A percentile compares a stretch with the other conserved stretches of the same genome.
These are phyloP conservation scores for Taurulus bubalis DNA, from an alignment of 2,113 vertebrate species.

Conservation along the genomic window DNA sequence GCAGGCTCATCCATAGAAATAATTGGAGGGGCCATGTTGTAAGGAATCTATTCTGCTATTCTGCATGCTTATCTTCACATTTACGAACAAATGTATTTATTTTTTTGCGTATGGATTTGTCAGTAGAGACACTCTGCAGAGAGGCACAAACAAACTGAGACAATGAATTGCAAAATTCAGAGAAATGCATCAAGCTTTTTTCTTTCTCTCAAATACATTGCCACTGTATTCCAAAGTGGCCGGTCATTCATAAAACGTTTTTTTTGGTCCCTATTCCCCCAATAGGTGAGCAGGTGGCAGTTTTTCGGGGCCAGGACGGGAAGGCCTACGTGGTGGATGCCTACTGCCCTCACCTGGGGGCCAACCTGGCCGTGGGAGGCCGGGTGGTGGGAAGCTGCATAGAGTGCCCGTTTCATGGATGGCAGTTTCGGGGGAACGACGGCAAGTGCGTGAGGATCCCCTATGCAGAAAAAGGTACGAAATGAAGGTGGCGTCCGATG, in stretches of 20 bases:
- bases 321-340: slow-evolving; percentile 80
- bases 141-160: too few species aligned
- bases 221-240: neutral
- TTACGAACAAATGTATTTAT: neutral
- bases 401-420: slow-evolving; percentile 88
- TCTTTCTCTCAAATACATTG: neutral
- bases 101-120: neutral
- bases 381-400: slow-evolving; percentile 83
- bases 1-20: neutral
- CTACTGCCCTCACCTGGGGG: slow-evolving; percentile 88
- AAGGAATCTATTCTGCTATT: neutral
- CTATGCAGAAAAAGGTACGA: slow-evolving; percentile 82
- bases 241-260: neutral
- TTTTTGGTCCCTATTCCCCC: neutral
- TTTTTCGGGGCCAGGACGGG: slow-evolving; percentile 79
- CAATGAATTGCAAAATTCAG: too few species aligned
- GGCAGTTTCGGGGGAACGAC: slow-evolving; percentile 84
- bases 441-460: slow-evolving; percentile 84
- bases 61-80: neutral
- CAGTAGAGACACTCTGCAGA: too few species aligned
- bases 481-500: neutral
- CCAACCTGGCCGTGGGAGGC: slow-evolving; percentile 84
- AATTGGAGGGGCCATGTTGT: neutral
- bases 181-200: too few species aligned
- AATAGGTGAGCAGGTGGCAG: slow-evolving; percentile 81